Conservation (phyloP, 2,113 vertebrate species). For the Alouatta palliata region DNA sequence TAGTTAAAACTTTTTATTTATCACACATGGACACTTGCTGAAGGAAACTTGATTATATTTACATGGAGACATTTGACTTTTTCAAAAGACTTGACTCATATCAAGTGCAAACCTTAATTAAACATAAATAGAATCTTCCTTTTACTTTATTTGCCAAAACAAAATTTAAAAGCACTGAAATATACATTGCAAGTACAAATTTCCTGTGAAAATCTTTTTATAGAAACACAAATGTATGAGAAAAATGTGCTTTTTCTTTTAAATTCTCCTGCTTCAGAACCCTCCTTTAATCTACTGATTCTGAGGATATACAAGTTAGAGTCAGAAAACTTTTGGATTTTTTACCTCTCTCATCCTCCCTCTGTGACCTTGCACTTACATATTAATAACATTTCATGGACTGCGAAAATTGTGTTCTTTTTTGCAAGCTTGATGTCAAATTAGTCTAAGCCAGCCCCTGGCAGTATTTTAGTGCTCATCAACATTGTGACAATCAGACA, state of each 20-base stretch:
- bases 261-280: conserved; percentile 17
- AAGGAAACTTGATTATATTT: not conserved
- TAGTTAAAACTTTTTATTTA: not conserved
- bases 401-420: conserved; percentile 11
- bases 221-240: conserved; percentile 14
- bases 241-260: not conserved
- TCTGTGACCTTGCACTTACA: not conserved
- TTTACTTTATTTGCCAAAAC: not conserved
- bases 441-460: not conserved
- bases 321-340: conserved; percentile 44
- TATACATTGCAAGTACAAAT: not conserved
- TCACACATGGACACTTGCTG: not conserved
- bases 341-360: conserved; percentile 32
- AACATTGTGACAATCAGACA: not conserved
- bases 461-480: not conserved
- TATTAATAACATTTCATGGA: not conserved
- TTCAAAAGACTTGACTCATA: not conserved
- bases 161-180: conserved; percentile 16
- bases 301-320: conserved; percentile 22
- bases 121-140: not conserved
- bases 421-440: not conserved
- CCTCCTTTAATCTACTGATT: not conserved
- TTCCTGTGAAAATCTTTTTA: conserved; percentile 37
- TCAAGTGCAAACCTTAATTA: not conserved
- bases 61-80: conserved; percentile 3